These are phyloP conservation scores for Zingel zingel DNA, from an alignment of 2,113 vertebrate genomes.

Conservation along the genomic window DNA sequence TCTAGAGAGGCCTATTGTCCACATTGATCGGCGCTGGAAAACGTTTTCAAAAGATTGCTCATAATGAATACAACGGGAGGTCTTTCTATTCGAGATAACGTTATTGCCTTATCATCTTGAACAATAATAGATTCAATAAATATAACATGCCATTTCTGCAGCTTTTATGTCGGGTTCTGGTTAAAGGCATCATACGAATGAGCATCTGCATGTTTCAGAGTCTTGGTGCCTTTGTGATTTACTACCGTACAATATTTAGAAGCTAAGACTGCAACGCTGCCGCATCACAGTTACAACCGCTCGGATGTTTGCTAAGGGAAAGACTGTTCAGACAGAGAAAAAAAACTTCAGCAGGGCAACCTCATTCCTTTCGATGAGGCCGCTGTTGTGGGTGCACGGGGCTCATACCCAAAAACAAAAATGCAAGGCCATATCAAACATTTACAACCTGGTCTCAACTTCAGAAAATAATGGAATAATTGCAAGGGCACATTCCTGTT, in stretches of 20 bases:
- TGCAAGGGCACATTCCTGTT: background rate
- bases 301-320: background rate
- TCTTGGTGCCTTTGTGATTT: constrained; percentile 7
- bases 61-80: constrained; percentile 16
- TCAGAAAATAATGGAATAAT: background rate
- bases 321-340: background rate
- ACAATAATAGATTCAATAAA: constrained; percentile 1
- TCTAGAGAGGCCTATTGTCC: constrained; percentile 45
- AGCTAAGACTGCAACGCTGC: background rate
- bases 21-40: constrained; percentile 36
- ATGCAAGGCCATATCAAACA: background rate
- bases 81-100: constrained; percentile 1
- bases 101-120: background rate
- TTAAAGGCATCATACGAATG: background rate
- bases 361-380: background rate
- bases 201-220: constrained; percentile 12
- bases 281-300: background rate
- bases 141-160: constrained; percentile 3
- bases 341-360: background rate
- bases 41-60: constrained; percentile 22
- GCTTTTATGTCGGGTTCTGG: constrained; percentile 11
- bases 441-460: background rate
- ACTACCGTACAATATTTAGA: constrained; percentile 13
- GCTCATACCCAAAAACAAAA: background rate
- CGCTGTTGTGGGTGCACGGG: background rate